Conservation (phyloP, 2,888 invertebrate genomes). For the Hydroisotoma schaefferi region DNA sequence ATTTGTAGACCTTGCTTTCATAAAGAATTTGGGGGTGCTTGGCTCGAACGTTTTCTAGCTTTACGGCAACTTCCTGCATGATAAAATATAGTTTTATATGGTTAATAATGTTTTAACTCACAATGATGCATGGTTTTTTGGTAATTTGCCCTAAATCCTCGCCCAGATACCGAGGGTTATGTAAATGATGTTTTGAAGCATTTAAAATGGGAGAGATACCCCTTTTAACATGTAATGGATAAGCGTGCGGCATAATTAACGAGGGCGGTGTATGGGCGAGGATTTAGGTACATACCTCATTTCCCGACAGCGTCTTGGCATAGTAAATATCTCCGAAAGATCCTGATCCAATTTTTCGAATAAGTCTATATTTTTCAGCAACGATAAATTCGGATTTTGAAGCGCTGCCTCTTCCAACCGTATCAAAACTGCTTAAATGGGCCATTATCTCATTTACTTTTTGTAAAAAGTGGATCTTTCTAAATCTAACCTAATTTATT, state of each 20-base stretch:
- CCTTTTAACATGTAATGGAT: too few relatives aligned
- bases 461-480: too few relatives aligned
- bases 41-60: constrained; percentile 92
- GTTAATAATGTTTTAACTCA: not conserved
- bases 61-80: constrained; percentile 99
- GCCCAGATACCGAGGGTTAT: too few relatives aligned
- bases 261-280: not conserved
- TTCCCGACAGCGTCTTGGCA: constrained; percentile 83
- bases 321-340: constrained; percentile 99
- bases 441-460: too few relatives aligned
- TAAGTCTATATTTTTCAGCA: constrained; percentile 88
- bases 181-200: too few relatives aligned
- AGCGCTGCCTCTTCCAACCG: too few relatives aligned
- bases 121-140: not conserved
- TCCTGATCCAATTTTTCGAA: constrained; percentile 96
- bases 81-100: too few relatives aligned
- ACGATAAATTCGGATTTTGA: constrained; percentile 64
- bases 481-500: too few relatives aligned
- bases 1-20: constrained; percentile 97
- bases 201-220: too few relatives aligned
- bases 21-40: constrained; percentile 97
- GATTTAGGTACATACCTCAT: constrained; percentile 64
- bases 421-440: too few relatives aligned
- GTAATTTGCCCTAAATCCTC: too few relatives aligned
- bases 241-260: too few relatives aligned